Conservation (phyloP, 2,113 vertebrate species). For the Zosterops lateralis region DNA sequence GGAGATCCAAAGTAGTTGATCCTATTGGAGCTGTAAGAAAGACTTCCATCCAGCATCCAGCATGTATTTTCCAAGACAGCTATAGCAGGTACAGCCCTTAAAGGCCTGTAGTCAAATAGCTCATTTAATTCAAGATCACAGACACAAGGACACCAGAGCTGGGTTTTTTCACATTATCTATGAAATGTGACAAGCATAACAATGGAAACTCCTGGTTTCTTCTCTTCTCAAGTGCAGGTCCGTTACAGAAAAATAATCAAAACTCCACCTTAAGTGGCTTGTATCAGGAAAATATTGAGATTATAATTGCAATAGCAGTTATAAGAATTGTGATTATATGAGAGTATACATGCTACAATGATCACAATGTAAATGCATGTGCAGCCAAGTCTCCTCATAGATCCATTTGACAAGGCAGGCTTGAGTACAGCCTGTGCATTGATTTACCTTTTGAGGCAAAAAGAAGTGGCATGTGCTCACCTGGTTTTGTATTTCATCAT, state of each 20-base stretch:
- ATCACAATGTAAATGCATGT: not conserved
- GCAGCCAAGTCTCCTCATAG: not conserved
- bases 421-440: not conserved
- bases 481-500: not conserved
- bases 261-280: not conserved
- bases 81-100: not conserved
- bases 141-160: not conserved
- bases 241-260: not conserved
- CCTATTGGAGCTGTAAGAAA: not conserved
- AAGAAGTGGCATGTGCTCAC: not conserved
- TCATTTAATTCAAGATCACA: not conserved
- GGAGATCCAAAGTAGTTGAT: not conserved
- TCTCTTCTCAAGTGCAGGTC: not conserved
- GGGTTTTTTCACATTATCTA: not conserved
- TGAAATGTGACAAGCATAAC: not conserved
- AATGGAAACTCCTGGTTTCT: not conserved
- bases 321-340: not conserved
- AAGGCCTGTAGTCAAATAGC: not conserved
- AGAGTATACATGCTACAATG: not conserved
- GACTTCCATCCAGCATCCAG: not conserved
- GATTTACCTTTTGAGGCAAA: not conserved
- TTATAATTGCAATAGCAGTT: not conserved
- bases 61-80: not conserved
- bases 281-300: not conserved
- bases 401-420: not conserved